Percentiles rank a stretch among this genome's conserved stretches.
These are phyloP conservation scores for Galagoides demidoff DNA, from an alignment of 2,797 vertebrate species.

Conservation along the genomic window DNA sequence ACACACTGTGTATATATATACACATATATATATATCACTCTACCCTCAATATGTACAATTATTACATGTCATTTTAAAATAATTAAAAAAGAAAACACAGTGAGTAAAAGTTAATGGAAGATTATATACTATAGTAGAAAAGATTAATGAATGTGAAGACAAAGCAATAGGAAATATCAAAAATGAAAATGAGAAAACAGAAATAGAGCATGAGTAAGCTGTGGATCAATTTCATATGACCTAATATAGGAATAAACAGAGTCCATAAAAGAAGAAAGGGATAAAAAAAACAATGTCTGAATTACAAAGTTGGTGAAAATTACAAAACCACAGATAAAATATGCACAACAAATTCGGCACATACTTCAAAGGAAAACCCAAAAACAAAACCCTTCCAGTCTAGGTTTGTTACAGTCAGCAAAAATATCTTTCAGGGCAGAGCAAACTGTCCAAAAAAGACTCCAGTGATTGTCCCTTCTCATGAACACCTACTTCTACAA, in stretches of 20 bases:
- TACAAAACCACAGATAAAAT: not conserved
- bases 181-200: not conserved
- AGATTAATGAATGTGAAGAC: not conserved
- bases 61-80: not conserved
- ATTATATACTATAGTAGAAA: not conserved
- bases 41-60: not conserved
- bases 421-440: slow-evolving; percentile 18
- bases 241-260: not conserved
- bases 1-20: not conserved
- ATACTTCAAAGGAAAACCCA: slow-evolving; percentile 25
- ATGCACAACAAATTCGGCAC: slow-evolving; percentile 28
- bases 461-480: no score
- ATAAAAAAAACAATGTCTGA: not conserved
- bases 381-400: not conserved
- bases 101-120: not conserved
- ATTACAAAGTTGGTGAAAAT: slow-evolving; percentile 33
- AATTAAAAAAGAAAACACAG: not conserved
- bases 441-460: no score
- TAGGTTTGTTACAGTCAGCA: not conserved
- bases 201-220: not conserved
- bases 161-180: slow-evolving; percentile 32
- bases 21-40: not conserved
- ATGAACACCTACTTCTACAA: no score
- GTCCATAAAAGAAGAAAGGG: not conserved
- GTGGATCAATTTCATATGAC: slow-evolving; percentile 3